phyloP scores from a whole-genome alignment of 35 echinoderm and acorn worm species.

The Diadema setosum region DNA sequence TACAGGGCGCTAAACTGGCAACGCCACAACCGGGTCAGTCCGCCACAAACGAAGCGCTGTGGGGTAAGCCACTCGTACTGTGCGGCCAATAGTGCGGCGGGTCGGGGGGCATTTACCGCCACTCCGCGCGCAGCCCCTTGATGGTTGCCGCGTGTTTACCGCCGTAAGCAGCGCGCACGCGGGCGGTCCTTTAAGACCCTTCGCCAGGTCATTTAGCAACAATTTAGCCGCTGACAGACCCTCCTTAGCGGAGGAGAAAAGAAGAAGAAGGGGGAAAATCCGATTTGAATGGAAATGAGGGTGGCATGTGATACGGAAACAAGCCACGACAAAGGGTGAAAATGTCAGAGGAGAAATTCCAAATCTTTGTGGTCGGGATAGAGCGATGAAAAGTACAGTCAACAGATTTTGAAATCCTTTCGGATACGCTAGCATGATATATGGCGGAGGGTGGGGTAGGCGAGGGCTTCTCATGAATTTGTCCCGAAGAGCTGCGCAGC shows the following conservation, averaged over 20 bases:
- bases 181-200: neutral
- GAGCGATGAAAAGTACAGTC: too few relatives aligned
- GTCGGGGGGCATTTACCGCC: neutral
- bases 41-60: neutral
- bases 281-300: neutral
- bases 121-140: neutral
- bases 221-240: slow-evolving; percentile 1
- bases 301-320: neutral
- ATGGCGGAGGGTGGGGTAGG: too few relatives aligned
- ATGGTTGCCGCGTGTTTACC: neutral
- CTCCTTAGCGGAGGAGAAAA: neutral
- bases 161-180: neutral
- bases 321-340: neutral
- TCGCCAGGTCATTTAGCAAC: neutral
- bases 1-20: neutral
- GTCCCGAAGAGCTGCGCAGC: too few relatives aligned
- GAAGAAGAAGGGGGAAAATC: neutral
- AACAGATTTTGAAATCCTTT: too few relatives aligned
- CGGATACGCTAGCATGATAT: too few relatives aligned
- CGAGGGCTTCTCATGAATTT: too few relatives aligned
- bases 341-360: neutral
- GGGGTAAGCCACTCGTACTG: neutral
- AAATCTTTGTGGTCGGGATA: neutral
- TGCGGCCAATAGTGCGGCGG: neutral
- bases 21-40: neutral